A percentile compares a stretch with the other conserved stretches of the same genome.
phyloP scores from a whole-genome alignment of 2,888 invertebrate species.

The Tridacna crocea region DNA sequence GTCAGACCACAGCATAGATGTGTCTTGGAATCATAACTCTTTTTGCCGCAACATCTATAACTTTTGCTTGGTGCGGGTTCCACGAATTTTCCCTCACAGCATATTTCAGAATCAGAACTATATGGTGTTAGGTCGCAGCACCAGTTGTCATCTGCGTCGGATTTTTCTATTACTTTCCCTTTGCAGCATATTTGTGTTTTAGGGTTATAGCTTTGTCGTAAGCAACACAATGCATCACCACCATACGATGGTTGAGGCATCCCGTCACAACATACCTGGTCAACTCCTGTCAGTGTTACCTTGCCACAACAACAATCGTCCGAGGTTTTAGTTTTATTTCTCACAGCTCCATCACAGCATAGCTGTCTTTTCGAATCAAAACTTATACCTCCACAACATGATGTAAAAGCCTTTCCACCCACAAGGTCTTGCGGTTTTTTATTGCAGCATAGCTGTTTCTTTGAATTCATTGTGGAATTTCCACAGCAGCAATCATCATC shows the following conservation, averaged over 20 bases:
- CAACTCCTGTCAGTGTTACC: conserved; percentile 28
- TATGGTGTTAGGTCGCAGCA: conserved; percentile 50
- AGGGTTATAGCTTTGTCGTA: conserved; percentile 38
- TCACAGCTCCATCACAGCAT: conserved; percentile 23
- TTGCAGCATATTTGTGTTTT: conserved; percentile 45
- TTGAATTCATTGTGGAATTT: conserved; percentile 27
- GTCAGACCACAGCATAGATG: conserved; percentile 44
- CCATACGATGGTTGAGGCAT: conserved; percentile 35
- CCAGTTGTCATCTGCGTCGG: conserved; percentile 40
- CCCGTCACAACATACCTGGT: conserved; percentile 39
- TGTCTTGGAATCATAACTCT: conserved; percentile 45
- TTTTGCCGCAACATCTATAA: conserved; percentile 48
- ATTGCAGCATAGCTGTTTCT: conserved; percentile 31
- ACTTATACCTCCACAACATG: conserved; percentile 22
- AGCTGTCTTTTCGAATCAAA: conserved; percentile 26
- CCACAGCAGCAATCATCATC: conserved; percentile 41
- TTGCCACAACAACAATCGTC: conserved; percentile 49
- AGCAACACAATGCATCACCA: conserved; percentile 37
- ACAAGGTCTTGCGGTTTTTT: conserved; percentile 13
- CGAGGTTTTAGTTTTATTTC: conserved; percentile 9
- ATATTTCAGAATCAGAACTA: conserved; percentile 40
- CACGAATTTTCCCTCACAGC: conserved; percentile 49
- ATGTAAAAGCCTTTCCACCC: conserved; percentile 10
- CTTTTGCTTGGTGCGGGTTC: conserved; percentile 37
- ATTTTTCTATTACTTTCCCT: conserved; percentile 37